Evolutionary conservation across 2,113 vertebrate species (phyloP).

Genomic region (Forbesichthys papilliferus): DNA sequence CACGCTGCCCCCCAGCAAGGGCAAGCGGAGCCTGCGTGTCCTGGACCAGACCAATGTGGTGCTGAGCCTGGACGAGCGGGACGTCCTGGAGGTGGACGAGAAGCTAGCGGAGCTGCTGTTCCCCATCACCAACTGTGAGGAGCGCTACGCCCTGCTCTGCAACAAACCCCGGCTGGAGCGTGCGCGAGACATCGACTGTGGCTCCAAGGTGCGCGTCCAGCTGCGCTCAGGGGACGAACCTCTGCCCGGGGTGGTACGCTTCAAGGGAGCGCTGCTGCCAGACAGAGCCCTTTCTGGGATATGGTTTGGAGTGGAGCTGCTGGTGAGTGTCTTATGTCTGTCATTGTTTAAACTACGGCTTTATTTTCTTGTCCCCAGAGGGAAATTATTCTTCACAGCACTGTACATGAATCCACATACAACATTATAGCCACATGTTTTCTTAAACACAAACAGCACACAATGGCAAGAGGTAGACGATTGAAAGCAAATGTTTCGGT

Average conservation of each 20-base stretch:
- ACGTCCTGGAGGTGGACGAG: constrained; percentile 89
- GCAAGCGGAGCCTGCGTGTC: constrained; percentile 92
- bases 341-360: neutral
- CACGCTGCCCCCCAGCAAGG: constrained; percentile 87
- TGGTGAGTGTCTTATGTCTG: constrained; percentile 80
- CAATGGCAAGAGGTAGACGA: no score
- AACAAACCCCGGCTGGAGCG: constrained; percentile 84
- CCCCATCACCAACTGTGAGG: constrained; percentile 96
- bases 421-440: no score
- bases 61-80: constrained; percentile 90
- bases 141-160: constrained; percentile 87
- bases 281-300: constrained; percentile 90
- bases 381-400: no score
- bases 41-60: constrained; percentile 91
- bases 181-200: constrained; percentile 88
- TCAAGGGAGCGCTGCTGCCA: constrained; percentile 90
- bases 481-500: no score
- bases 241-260: constrained; percentile 93
- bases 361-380: no score
- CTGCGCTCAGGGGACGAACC: constrained; percentile 90
- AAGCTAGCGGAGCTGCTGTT: constrained; percentile 93
- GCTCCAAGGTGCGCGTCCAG: constrained; percentile 91
- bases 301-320: constrained; percentile 95
- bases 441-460: no score
- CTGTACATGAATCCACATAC: no score